These are phyloP conservation scores for Sminthurinus signatus DNA, from an alignment of 1,140 invertebrate genomes.

Conservation along the genomic window DNA sequence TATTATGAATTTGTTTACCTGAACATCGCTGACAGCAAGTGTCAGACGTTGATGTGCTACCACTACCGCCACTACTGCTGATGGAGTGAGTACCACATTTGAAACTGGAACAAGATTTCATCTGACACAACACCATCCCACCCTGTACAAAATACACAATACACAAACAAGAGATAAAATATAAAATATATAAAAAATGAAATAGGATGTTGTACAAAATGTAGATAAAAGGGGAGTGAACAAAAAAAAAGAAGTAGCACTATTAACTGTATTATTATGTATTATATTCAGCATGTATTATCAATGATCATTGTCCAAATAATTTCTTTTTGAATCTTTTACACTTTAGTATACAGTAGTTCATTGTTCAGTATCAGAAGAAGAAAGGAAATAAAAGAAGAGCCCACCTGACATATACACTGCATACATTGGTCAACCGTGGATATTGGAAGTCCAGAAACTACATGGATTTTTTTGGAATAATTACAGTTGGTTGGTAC, in stretches of 20 bases:
- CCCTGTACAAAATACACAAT: constrained; percentile 14
- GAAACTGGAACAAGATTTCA: constrained; percentile 30
- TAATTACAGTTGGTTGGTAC: too few relatives aligned
- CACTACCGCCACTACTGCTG: too few relatives aligned
- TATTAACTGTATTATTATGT: too few relatives aligned
- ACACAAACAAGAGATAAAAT: too few relatives aligned
- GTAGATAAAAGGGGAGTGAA: not conserved
- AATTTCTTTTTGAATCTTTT: too few relatives aligned
- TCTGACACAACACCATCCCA: constrained; percentile 38
- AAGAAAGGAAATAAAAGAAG: not conserved
- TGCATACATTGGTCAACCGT: constrained; percentile 43
- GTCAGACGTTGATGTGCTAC: constrained; percentile 13
- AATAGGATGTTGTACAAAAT: not conserved
- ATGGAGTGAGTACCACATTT: constrained; percentile 19
- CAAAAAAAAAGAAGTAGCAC: not conserved
- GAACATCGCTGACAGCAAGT: constrained; percentile 21
- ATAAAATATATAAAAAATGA: too few relatives aligned
- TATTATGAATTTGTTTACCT: constrained; percentile 6
- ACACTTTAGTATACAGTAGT: too few relatives aligned
- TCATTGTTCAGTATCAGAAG: too few relatives aligned
- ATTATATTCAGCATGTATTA: too few relatives aligned
- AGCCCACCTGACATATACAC: constrained; percentile 41
- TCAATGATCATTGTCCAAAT: too few relatives aligned
- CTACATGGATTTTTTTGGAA: too few relatives aligned
- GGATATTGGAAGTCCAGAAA: constrained; percentile 38